Evolutionary conservation across 2,113 vertebrate species (phyloP).

Genomic region (Odocoileus hemionus): DNA sequence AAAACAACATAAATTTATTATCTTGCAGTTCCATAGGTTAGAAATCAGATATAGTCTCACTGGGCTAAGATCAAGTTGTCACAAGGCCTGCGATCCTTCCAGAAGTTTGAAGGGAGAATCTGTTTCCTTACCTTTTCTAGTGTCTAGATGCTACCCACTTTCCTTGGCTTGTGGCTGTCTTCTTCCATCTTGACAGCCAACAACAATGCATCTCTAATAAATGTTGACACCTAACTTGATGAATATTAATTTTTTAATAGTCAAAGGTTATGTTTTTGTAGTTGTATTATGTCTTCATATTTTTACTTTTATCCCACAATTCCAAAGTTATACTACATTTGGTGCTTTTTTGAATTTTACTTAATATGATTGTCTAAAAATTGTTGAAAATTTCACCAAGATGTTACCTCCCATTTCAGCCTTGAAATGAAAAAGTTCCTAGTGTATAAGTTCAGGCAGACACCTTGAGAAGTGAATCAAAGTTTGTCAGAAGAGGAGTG

Average conservation of each 20-base stretch:
- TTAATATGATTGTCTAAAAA: neutral
- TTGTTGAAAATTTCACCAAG: neutral
- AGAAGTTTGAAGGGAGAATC: neutral
- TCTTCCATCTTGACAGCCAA: neutral
- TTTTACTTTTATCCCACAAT: neutral
- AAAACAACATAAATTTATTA: neutral
- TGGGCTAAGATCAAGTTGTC: neutral
- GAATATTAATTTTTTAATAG: neutral
- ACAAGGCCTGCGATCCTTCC: neutral
- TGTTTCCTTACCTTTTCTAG: neutral
- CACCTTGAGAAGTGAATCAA: neutral
- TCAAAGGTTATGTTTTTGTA: neutral
- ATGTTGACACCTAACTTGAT: neutral
- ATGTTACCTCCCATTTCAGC: neutral
- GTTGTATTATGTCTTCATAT: neutral
- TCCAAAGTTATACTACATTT: neutral
- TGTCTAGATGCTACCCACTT: neutral
- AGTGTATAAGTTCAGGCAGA: neutral
- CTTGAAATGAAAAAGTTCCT: neutral
- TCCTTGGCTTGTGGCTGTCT: neutral
- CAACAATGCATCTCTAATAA: neutral
- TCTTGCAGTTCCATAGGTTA: neutral
- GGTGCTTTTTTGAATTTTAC: neutral
- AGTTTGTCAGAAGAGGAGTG: neutral
- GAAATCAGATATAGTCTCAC: neutral